A percentile compares a stretch with the other conserved stretches of the same genome.
Evolutionary conservation across 2,113 vertebrate genomes (phyloP).

Genomic region (Lota lota): DNA sequence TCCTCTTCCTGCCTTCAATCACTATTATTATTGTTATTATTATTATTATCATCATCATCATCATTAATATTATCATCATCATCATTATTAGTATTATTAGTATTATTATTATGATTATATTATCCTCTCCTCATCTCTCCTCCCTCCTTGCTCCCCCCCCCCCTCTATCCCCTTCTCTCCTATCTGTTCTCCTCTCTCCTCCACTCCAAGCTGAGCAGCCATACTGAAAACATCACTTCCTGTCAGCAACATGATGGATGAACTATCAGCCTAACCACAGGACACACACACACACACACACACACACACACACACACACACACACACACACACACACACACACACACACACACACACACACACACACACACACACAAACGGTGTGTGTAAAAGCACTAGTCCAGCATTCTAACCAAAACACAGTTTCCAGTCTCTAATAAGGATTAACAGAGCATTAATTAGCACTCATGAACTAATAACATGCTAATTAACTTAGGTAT

Average conservation of each 20-base stretch:
- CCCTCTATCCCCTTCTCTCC: slow-evolving; percentile 9
- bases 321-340: slow-evolving; percentile 1
- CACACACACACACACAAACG: not conserved
- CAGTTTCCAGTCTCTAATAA: slow-evolving; percentile 64
- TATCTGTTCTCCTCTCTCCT: too few species aligned
- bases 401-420: slow-evolving; percentile 51
- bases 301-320: not conserved
- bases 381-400: not conserved
- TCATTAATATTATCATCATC: too few species aligned
- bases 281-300: slow-evolving; percentile 1
- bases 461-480: slow-evolving; percentile 77
- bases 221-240: slow-evolving; percentile 70
- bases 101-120: too few species aligned
- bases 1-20: too few species aligned
- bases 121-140: slow-evolving; percentile 15
- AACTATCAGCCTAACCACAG: slow-evolving; percentile 28
- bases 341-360: not conserved
- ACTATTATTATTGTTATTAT: too few species aligned
- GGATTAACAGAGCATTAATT: slow-evolving; percentile 78
- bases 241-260: slow-evolving; percentile 69
- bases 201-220: slow-evolving; percentile 52
- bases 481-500: slow-evolving; percentile 75
- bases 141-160: not conserved
- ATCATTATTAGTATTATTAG: too few species aligned
- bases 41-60: too few species aligned